Conservation (phyloP, 2,797 vertebrate genomes). For the Sylvilagus floridanus region DNA sequence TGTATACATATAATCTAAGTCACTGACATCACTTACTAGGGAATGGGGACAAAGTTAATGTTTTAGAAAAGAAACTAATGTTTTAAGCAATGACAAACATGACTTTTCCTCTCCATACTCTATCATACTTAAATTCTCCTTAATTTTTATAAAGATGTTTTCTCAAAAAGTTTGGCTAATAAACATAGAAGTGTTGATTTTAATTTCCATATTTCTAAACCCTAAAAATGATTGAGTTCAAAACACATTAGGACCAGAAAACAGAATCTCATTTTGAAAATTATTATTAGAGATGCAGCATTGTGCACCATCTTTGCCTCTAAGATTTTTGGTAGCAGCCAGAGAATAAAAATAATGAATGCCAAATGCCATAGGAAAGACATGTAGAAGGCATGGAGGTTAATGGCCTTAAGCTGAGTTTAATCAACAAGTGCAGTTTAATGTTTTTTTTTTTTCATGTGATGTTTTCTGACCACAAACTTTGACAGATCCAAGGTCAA, state of each 20-base stretch:
- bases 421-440: neutral
- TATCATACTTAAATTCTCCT: neutral
- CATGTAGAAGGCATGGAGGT: neutral
- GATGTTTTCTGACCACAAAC: neutral
- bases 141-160: neutral
- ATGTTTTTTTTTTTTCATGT: neutral
- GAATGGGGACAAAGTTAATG: neutral
- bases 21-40: neutral
- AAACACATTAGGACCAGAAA: constrained; percentile 30
- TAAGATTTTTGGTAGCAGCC: neutral
- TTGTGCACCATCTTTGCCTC: neutral
- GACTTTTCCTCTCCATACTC: neutral
- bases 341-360: neutral
- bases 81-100: neutral
- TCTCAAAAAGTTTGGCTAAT: constrained; percentile 19
- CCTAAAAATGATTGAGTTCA: neutral
- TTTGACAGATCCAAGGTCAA: constrained; percentile 44
- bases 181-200: constrained; percentile 4
- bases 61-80: neutral
- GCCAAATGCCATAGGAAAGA: neutral
- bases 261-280: neutral
- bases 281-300: neutral
- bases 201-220: neutral
- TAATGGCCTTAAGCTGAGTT: neutral
- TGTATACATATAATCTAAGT: neutral